Percentiles rank a stretch among this genome's conserved stretches.
Evolutionary conservation across 2,888 invertebrate species (phyloP).

Genomic region (Rosalia funebris): DNA sequence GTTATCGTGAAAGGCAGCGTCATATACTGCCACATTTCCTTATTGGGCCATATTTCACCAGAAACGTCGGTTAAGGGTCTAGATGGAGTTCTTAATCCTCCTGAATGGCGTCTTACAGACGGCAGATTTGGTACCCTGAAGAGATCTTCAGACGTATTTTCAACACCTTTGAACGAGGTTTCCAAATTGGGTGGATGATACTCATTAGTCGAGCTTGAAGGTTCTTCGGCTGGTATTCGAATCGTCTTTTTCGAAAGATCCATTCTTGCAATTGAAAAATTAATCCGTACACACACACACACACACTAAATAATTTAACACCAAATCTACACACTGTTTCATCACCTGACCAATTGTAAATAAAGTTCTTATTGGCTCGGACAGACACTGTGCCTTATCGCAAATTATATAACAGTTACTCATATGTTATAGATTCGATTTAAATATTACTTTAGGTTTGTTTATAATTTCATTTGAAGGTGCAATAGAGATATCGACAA

Average conservation of each 20-base stretch:
- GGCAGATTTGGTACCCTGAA: neutral
- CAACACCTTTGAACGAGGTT: too few relatives aligned
- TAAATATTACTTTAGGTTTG: neutral
- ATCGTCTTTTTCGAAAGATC: too few relatives aligned
- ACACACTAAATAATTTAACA: neutral
- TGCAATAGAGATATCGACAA: neutral
- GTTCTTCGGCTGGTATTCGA: neutral
- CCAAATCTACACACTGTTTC: neutral
- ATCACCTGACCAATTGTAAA: neutral
- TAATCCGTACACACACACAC: neutral
- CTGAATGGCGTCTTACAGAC: neutral
- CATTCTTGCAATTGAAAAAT: neutral
- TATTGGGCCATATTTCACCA: neutral
- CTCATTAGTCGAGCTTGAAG: neutral
- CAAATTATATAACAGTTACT: constrained; percentile 9
- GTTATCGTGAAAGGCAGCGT: neutral
- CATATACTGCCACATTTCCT: neutral
- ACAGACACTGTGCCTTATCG: constrained; percentile 3
- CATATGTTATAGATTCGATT: constrained; percentile 4
- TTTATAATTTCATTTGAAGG: neutral
- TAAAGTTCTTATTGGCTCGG: neutral
- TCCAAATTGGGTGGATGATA: too few relatives aligned
- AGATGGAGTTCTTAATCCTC: too few relatives aligned
- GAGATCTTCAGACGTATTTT: too few relatives aligned
- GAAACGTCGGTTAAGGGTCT: too few relatives aligned